Evolutionary conservation across 2,888 invertebrate species (phyloP).

Genomic region (Stenichneumon culpator): DNA sequence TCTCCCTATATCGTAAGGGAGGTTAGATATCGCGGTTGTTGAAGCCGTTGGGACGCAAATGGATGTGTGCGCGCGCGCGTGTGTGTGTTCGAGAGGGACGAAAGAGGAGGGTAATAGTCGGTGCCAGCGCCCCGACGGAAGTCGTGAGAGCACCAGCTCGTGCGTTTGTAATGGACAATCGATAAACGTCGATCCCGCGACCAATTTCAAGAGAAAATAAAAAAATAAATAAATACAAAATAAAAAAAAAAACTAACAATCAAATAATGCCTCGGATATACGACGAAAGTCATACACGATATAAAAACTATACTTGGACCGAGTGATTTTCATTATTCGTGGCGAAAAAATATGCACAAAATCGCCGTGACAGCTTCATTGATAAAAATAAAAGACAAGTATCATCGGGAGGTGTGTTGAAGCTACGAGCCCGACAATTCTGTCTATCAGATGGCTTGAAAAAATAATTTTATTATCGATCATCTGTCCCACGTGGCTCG

Average conservation of each 20-base stretch:
- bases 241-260: background rate
- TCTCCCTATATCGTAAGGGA: conserved; percentile 31
- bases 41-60: conserved; percentile 23
- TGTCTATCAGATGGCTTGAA: background rate
- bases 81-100: conserved; percentile 29
- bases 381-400: background rate
- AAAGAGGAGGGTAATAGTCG: conserved; percentile 55
- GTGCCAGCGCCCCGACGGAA: conserved; percentile 52
- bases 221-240: conserved; percentile 20
- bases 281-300: background rate
- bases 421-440: background rate
- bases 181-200: conserved; percentile 66
- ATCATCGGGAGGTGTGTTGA: background rate
- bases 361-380: background rate
- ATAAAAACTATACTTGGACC: background rate
- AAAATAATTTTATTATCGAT: conserved; percentile 34
- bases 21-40: conserved; percentile 55
- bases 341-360: conserved; percentile 6
- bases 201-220: conserved; percentile 60
- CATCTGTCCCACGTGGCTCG: conserved; percentile 1
- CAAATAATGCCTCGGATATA: conserved; percentile 5
- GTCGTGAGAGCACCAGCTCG: conserved; percentile 46
- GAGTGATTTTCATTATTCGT: background rate
- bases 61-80: background rate
- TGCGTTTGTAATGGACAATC: conserved; percentile 69